Evolutionary conservation across 2,797 vertebrate species (phyloP).

Genomic region (Gorsachius magnificus): DNA sequence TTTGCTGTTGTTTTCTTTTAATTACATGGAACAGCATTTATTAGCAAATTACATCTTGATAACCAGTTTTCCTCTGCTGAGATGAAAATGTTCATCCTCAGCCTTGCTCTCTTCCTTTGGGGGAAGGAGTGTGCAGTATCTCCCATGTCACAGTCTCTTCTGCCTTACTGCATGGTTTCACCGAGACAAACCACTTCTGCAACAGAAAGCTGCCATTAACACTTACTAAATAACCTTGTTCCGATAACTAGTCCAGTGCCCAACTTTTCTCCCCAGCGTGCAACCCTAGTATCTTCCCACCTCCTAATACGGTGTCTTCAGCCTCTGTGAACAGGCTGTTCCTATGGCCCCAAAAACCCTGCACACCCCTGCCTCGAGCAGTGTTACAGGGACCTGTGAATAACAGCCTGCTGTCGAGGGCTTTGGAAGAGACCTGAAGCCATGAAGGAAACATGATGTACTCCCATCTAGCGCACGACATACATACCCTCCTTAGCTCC

Average conservation of each 20-base stretch:
- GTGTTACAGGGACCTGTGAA: neutral
- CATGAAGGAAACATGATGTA: neutral
- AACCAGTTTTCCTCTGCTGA: neutral
- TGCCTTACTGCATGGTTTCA: neutral
- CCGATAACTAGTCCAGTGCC: neutral
- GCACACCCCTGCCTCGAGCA: accelerated
- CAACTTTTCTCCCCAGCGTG: neutral
- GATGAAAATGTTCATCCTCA: neutral
- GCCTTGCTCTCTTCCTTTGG: neutral
- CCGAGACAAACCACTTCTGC: neutral
- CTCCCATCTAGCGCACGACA: neutral
- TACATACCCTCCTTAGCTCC: neutral
- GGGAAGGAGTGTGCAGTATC: neutral
- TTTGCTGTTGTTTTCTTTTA: constrained; percentile 6
- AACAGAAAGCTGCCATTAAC: neutral
- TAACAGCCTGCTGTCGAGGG: neutral
- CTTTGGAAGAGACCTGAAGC: neutral
- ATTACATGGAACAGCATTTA: constrained; percentile 4
- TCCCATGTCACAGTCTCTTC: neutral
- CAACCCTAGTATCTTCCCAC: neutral
- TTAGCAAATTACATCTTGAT: constrained; percentile 21
- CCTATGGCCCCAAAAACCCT: neutral
- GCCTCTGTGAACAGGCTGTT: neutral
- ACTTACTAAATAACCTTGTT: neutral
- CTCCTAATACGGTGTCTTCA: neutral